Conservation (phyloP, 1,140 invertebrate species). For the Diprion similis region DNA sequence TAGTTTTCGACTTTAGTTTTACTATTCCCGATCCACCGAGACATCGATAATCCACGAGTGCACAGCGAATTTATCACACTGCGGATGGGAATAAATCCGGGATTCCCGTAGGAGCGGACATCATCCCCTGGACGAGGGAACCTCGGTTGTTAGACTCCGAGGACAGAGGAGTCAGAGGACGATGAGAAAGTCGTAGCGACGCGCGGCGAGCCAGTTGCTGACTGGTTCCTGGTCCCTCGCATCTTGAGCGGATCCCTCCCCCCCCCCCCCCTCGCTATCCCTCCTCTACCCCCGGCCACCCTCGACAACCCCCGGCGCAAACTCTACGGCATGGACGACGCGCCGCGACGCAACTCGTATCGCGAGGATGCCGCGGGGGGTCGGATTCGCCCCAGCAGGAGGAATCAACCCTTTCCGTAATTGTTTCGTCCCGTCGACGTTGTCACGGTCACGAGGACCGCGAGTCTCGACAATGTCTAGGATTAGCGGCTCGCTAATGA, state of each 20-base stretch:
- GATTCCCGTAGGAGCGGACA: no score
- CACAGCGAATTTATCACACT: no score
- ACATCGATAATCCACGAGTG: no score
- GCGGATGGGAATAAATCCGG: no score
- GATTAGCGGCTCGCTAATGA: no score
- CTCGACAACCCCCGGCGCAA: constrained; percentile 31
- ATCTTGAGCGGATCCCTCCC: constrained; percentile 47
- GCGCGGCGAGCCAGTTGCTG: constrained; percentile 50
- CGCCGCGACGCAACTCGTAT: background rate
- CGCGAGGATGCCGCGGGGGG: background rate
- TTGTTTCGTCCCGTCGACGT: background rate
- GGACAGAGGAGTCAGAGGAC: background rate
- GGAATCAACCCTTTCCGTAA: background rate
- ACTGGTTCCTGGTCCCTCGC: constrained; percentile 37
- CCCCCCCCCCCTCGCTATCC: constrained; percentile 27
- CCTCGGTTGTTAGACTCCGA: background rate
- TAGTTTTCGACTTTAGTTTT: no score
- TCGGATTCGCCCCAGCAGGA: background rate
- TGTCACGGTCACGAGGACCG: no score
- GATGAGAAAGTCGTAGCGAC: constrained; percentile 41
- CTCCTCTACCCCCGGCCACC: constrained; percentile 25
- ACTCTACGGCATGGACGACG: constrained; percentile 24
- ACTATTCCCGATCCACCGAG: no score
- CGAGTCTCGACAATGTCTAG: no score
- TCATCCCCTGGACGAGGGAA: background rate